phyloP scores from a whole-genome alignment of 2,888 invertebrate genomes.

The Aspidiotus rigidus region DNA sequence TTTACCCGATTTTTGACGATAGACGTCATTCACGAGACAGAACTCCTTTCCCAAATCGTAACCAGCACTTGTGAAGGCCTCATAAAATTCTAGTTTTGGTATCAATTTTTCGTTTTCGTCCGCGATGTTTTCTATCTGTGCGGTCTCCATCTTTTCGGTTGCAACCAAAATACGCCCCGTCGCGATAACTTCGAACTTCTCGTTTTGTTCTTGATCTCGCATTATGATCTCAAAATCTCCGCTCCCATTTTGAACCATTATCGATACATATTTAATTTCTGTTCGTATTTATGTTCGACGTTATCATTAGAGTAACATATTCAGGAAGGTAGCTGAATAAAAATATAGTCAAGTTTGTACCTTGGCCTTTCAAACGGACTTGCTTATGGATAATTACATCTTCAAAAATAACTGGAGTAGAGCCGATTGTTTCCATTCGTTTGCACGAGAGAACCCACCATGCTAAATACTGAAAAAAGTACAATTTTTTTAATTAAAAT shows the following conservation, averaged over 20 bases:
- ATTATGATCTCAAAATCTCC: constrained; percentile 53
- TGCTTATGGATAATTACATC: constrained; percentile 74
- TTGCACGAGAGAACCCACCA: constrained; percentile 69
- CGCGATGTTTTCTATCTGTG: too few relatives aligned
- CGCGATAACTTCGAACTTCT: constrained; percentile 58
- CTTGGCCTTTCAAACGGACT: constrained; percentile 62
- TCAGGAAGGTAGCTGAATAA: neutral
- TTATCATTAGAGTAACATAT: neutral
- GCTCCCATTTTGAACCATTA: constrained; percentile 52
- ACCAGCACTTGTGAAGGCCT: neutral
- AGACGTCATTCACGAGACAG: neutral
- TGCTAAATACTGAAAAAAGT: constrained; percentile 47
- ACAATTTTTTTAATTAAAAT: neutral
- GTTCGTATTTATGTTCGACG: neutral
- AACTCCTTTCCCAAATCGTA: neutral
- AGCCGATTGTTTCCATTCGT: constrained; percentile 54
- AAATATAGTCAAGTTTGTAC: constrained; percentile 39
- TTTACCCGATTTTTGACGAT: too few relatives aligned
- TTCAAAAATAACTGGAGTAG: constrained; percentile 72
- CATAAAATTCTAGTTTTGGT: too few relatives aligned
- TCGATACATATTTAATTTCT: constrained; percentile 42
- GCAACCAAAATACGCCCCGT: constrained; percentile 50
- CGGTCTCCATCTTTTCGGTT: neutral
- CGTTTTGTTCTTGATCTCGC: constrained; percentile 40
- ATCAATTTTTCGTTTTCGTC: too few relatives aligned